phyloP scores from a whole-genome alignment of 2,888 invertebrate species.

The Apodemia duryi region DNA sequence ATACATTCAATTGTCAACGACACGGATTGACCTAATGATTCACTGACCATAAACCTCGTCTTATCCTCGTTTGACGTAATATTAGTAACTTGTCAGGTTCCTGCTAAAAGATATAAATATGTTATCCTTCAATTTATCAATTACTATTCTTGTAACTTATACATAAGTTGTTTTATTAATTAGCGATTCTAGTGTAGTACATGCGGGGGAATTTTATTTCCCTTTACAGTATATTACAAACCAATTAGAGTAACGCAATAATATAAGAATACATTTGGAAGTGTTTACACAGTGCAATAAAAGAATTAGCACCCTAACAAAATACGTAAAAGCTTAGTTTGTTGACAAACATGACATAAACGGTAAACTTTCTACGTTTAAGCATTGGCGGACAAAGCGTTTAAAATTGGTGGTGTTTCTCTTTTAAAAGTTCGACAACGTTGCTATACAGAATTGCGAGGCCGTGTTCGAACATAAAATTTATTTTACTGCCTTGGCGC shows the following conservation, averaged over 20 bases:
- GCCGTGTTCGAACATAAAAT: constrained; percentile 64
- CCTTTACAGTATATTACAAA: neutral
- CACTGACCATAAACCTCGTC: constrained; percentile 63
- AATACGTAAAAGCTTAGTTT: constrained; percentile 18
- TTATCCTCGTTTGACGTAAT: constrained; percentile 71
- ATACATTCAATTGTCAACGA: constrained; percentile 69
- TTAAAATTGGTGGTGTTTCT: constrained; percentile 54
- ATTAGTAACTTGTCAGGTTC: constrained; percentile 25
- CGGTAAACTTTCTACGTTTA: constrained; percentile 56
- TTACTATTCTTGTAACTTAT: constrained; percentile 8
- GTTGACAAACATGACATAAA: constrained; percentile 20
- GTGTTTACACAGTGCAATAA: constrained; percentile 15
- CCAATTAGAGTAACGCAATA: constrained; percentile 6
- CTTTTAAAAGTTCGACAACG: constrained; percentile 64
- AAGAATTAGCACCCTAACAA: constrained; percentile 14
- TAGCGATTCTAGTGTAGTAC: neutral
- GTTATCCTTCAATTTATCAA: constrained; percentile 7
- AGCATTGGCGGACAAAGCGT: constrained; percentile 61
- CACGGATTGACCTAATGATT: constrained; percentile 73
- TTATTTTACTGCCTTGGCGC: constrained; percentile 67
- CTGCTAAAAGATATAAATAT: constrained; percentile 10
- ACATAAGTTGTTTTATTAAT: constrained; percentile 10
- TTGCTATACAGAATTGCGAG: constrained; percentile 53
- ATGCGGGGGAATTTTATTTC: neutral
- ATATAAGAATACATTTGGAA: constrained; percentile 3